Evolutionary conservation across 2,888 invertebrate genomes (phyloP), one percentile per base, ranked within the genome.

Genomic region (Prostheceraeus crozeri): DNA sequence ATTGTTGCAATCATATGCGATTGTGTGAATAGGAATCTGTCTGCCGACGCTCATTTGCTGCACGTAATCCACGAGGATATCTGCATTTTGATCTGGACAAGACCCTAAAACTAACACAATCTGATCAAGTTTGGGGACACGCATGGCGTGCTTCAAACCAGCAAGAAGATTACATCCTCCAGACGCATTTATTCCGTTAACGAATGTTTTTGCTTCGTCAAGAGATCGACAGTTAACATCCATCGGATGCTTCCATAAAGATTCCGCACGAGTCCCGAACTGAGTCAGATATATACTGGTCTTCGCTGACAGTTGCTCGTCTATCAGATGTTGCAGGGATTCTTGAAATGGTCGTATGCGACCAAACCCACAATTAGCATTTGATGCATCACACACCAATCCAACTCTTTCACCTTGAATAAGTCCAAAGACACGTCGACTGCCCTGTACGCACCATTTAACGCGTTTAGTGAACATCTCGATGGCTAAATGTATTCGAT

Each of bases 381-480:
- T 72, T 8, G 76, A 76, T 16, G 68, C 65, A 62, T 76, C 76
- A 11, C 75, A 65, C 60, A 71, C 65, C 8, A 76, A 65, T 28
- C 69, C 75, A 10, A 73, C 66, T 46, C 65, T 68, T 19, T 67
- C 67, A 4, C 75, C 75, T 58, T 70, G 70, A 19, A 76, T 62
- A 55, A 74, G 65, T 14, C 76, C 76, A 70, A 76, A 76, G 54
- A 73, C 68, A 72, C 74, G 33, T 63, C 11, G 64, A 55, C 51
- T 58, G 33, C 55, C 45, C 36, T 72, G 70, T 8, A 76, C 64
- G n/a, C 73, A 65, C 73, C 74, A 76, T 56, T 76, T 76, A 35
- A 76, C 75, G 63, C 76, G 69, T 48, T 73, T 72, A n/a, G 74
- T 75, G 63, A 70, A 74, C 21, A 65, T 65, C 65, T 75, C 73